A percentile compares a stretch with the other conserved stretches of the same genome.
phyloP scores from a whole-genome alignment of 2,888 invertebrate species.

The Apoda limacodes region DNA sequence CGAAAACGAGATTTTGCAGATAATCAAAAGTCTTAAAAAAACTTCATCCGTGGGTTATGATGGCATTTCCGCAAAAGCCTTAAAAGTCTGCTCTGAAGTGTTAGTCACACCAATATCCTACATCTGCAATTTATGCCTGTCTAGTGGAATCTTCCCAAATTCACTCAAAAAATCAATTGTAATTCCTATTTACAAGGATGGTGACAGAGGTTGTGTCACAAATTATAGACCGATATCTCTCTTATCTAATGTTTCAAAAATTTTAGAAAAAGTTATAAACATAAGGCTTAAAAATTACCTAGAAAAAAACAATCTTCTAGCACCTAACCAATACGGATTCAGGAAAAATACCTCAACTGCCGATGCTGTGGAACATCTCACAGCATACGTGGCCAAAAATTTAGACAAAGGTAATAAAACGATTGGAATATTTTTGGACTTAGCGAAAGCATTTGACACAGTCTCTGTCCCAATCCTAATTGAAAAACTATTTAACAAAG shows the following conservation, averaged over 20 bases:
- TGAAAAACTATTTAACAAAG: no score
- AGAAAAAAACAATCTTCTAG: constrained; percentile 2
- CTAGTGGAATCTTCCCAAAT: constrained; percentile 8
- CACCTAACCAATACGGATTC: constrained; percentile 9
- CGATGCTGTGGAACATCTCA: constrained; percentile 7
- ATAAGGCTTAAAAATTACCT: constrained; percentile 8
- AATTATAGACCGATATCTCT: constrained; percentile 14
- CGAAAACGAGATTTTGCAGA: constrained; percentile 6
- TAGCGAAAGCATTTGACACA: constrained; percentile 12
- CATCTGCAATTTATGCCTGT: constrained; percentile 5
- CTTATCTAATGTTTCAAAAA: constrained; percentile 10
- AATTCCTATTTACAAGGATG: constrained; percentile 8
- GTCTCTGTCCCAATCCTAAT: constrained; percentile 12
- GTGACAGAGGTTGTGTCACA: constrained; percentile 7
- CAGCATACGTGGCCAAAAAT: constrained; percentile 3
- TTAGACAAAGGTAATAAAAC: constrained; percentile 8
- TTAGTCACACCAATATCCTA: constrained; percentile 2
- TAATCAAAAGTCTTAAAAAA: no score
- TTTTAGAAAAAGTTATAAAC: constrained; percentile 14
- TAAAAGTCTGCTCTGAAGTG: not conserved
- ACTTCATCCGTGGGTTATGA: not conserved
- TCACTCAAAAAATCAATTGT: constrained; percentile 8
- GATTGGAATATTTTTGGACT: constrained; percentile 10
- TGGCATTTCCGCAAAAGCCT: not conserved
- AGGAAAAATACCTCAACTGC: constrained; percentile 5